Conservation (phyloP, 2,113 vertebrate species). For the Pipa parva region DNA sequence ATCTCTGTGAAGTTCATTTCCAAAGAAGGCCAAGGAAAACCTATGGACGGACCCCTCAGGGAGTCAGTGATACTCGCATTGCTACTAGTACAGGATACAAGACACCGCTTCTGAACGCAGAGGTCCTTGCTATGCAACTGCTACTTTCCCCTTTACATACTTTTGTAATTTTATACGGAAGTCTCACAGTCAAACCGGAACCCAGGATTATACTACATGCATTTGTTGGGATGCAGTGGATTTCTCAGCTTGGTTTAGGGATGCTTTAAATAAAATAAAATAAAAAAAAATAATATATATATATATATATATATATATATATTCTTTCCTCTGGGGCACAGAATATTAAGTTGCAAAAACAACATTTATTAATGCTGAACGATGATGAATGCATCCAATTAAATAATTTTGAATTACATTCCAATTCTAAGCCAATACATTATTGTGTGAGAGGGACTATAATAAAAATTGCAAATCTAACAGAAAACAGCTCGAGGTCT, state of each 20-base stretch:
- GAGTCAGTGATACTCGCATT: conserved; percentile 6
- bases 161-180: conserved; percentile 39
- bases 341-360: too few species aligned
- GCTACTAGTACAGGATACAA: conserved; percentile 20
- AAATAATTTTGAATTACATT: too few species aligned
- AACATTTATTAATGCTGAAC: too few species aligned
- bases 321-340: too few species aligned
- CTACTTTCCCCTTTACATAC: conserved; percentile 20
- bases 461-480: too few species aligned
- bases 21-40: conserved; percentile 16
- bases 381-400: too few species aligned
- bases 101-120: conserved; percentile 14
- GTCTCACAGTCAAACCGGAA: conserved; percentile 44
- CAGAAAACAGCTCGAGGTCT: too few species aligned
- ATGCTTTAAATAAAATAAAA: conserved; percentile 2
- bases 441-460: too few species aligned
- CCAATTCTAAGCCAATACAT: too few species aligned
- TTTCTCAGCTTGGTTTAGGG: neutral
- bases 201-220: conserved; percentile 23
- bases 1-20: conserved; percentile 30
- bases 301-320: too few species aligned
- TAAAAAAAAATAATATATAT: neutral
- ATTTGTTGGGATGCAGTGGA: conserved; percentile 16
- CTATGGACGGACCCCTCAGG: conserved; percentile 4
- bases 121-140: conserved; percentile 31